Evolutionary conservation across 2,888 invertebrate species (phyloP).

Genomic region (Hirtodrosophila confusa): DNA sequence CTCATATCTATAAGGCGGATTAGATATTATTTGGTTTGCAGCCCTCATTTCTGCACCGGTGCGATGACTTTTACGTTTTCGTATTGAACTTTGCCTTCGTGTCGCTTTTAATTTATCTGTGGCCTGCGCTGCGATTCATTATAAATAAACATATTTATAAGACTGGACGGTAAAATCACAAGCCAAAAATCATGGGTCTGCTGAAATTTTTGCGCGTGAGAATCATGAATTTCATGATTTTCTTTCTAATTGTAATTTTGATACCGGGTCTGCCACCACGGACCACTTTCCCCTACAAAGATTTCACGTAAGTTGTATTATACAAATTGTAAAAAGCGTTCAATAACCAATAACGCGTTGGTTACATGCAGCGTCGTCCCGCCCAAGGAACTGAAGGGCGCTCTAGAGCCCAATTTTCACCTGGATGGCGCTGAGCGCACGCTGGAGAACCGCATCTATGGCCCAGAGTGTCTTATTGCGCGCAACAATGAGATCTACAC

Average conservation of each 20-base stretch:
- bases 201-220: conserved; percentile 84
- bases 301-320: conserved; percentile 87
- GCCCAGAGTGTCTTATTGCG: conserved; percentile 92
- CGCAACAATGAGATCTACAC: conserved; percentile 92
- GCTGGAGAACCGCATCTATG: conserved; percentile 88
- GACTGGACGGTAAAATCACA: conserved; percentile 8
- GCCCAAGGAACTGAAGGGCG: conserved; percentile 86
- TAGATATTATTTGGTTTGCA: conserved; percentile 29
- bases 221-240: conserved; percentile 85
- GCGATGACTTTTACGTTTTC: conserved; percentile 70
- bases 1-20: conserved; percentile 12
- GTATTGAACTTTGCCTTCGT: conserved; percentile 74
- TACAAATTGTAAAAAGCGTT: not conserved
- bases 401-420: conserved; percentile 87
- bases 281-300: conserved; percentile 86
- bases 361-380: conserved; percentile 84
- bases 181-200: conserved; percentile 80
- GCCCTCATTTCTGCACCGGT: conserved; percentile 55
- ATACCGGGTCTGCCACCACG: conserved; percentile 91
- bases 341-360: not conserved
- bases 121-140: conserved; percentile 21
- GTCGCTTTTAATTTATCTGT: conserved; percentile 60
- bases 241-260: conserved; percentile 87
- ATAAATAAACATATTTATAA: conserved; percentile 25
- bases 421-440: conserved; percentile 89